Evolutionary conservation across 1,140 invertebrate species (phyloP).

Genomic region (Neotoxoptera formosana): DNA sequence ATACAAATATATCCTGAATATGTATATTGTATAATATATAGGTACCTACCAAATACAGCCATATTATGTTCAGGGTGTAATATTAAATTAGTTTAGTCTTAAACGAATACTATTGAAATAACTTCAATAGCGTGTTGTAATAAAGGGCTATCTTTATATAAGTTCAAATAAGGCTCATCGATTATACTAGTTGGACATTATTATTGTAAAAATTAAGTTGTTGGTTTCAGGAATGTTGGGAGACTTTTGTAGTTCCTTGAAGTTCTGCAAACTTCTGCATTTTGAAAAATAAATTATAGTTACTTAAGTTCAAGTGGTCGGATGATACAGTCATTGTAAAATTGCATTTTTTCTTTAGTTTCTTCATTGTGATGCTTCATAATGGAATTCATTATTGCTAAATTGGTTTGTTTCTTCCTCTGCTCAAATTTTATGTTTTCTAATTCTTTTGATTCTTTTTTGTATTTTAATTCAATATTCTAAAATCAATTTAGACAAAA

Average conservation of each 20-base stretch:
- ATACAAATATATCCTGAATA: too few species aligned
- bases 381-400: conserved; percentile 5
- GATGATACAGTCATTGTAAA: background rate
- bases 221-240: background rate
- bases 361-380: background rate
- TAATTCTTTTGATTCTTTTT: conserved; percentile 2
- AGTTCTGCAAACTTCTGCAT: too few species aligned
- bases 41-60: too few species aligned
- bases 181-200: background rate
- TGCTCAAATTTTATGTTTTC: background rate
- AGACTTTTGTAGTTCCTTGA: background rate
- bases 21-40: too few species aligned
- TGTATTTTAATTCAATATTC: background rate
- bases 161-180: background rate
- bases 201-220: too few species aligned
- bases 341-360: conserved; percentile 31
- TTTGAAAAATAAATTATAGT: background rate
- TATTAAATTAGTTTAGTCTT: too few species aligned
- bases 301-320: conserved; percentile 14
- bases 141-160: background rate
- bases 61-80: too few species aligned
- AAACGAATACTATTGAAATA: too few species aligned
- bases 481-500: background rate
- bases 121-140: background rate
- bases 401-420: background rate